Evolutionary conservation across 2,113 vertebrate species (phyloP), one percentile per base, ranked within the genome.

Genomic region (Hemibagrus wyckioides): DNA sequence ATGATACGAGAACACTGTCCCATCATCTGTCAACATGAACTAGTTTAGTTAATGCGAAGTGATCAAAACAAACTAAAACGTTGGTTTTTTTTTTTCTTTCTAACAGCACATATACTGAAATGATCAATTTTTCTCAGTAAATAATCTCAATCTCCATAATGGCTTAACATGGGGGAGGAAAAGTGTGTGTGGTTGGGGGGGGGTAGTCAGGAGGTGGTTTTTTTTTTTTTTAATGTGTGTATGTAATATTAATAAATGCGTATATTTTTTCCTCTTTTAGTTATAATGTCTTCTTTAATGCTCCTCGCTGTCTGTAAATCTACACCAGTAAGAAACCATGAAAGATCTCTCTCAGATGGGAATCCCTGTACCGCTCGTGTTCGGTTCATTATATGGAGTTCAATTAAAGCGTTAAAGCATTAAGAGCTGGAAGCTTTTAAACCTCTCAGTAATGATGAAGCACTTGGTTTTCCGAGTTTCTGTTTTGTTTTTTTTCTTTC

Each of bases 311-410:
- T 36, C 21, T 6, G 3, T 30, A 59, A 76, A 57, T 30, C 19
- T 52, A 39, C 44, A 1, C 14, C 23, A 57, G 6, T 28, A 54
- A 33, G 41, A 52, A 86, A 28, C 14, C 17, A 28, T 39, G n/a
- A n/a, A n/a, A n/a, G n/a, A n/a, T n/a, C n/a, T n/a, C 56, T 63
- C 30, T 10, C 41, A 28, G 23, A 52, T 54, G 48, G n/a, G n/a
- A 80, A 84, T 63, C 76, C 56, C 56, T 84, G 75, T 23, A 52
- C 71, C 79, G n/a, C 14, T 81, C n/a, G 44, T 83, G 75, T 63
- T 54, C 54, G n/a, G 56, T 54, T 48, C 11, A 13, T 82, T 82
- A 21, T 10, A 81, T 80, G 44, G 44, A 23, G n/a, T 82, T 71
- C 33, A 48, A 48, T 80, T 5, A 71, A 80, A n/a, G n/a, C n/a